These are phyloP conservation scores for Ectemnius lituratus DNA, from an alignment of 2,888 invertebrate species.

Conservation along the genomic window DNA sequence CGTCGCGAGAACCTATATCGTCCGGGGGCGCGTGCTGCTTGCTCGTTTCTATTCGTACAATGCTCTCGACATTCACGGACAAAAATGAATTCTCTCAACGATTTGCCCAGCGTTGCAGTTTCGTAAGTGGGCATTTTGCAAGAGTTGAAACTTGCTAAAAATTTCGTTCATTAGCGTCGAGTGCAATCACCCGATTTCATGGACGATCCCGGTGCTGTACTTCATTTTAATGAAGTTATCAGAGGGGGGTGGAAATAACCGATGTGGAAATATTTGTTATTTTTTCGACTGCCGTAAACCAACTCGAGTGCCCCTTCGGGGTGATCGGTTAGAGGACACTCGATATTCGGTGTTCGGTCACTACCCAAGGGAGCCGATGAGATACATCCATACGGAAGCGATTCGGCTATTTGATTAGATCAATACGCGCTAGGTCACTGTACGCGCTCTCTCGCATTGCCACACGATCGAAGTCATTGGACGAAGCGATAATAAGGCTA, in stretches of 20 bases:
- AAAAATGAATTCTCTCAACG: conserved; percentile 1
- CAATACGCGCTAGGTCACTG: background rate
- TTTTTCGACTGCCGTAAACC: conserved; percentile 1
- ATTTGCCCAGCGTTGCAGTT: background rate
- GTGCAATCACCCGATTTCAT: background rate
- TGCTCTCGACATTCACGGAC: background rate
- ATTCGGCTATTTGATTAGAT: conserved; percentile 7
- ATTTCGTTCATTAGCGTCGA: background rate
- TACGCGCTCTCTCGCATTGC: background rate
- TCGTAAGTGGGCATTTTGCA: background rate
- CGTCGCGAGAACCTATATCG: background rate
- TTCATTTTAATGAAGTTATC: background rate
- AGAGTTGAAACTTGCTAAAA: background rate
- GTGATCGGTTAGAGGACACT: conserved; percentile 8
- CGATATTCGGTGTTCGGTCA: conserved; percentile 3
- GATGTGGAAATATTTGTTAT: background rate
- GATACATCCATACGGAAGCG: conserved; percentile 1
- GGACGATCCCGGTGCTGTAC: background rate
- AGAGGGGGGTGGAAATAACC: background rate
- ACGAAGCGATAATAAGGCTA: background rate
- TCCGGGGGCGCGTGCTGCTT: background rate
- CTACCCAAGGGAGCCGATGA: background rate
- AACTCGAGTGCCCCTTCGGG: background rate
- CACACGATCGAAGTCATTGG: background rate
- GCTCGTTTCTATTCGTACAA: no score